Evolutionary conservation across 2,888 invertebrate genomes (phyloP), one percentile per base, ranked within the genome.

Genomic region (Caenorhabditis angaria): DNA sequence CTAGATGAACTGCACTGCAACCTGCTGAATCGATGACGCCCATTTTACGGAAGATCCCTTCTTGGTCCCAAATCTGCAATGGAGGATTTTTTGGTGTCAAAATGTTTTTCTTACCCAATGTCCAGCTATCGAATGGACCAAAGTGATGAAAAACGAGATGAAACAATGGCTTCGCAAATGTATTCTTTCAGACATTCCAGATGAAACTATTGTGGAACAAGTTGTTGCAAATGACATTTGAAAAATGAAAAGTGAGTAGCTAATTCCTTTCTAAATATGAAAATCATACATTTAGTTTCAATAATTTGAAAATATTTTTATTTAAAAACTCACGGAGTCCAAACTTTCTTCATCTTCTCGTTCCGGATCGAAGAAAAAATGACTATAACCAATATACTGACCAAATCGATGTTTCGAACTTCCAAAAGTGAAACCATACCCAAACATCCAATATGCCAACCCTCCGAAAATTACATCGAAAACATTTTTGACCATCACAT

Each of bases 401-500:
- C 66, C 65, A 35, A 68, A 69, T 12, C 6, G 14, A 51, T 68
- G 67, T 61, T 56, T 50, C 1, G 66, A 66, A 41, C 73, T 70
- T 25, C 94, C 95, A 86, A 94, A 95, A 4, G 94, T 94, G 89
- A 95, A 91, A 0, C 94, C 94, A 88, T 93, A 96, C 0, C 95
- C 96, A 87, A 95, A 94, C 55, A 94, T 91, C 96, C 96, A 96
- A 89, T 95, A 96, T 0, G 94, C 94, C 18, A 94, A 88, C 60
- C 71, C 71, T 57, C 72, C 72, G n/a, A 95, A 90, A 0, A 94
- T 93, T 61, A 96, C 94, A 84, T 96, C 95, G 41, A 82, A 76
- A 0, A 94, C 93, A 0, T 94, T 92, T 88, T 95, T 95, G 93
- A 95, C 94, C 95, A 96, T 95, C 65, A 96, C 83, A 62, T 83